Evolutionary conservation across 2,888 invertebrate species (phyloP).

Genomic region (Chrysotoxum bicinctum): DNA sequence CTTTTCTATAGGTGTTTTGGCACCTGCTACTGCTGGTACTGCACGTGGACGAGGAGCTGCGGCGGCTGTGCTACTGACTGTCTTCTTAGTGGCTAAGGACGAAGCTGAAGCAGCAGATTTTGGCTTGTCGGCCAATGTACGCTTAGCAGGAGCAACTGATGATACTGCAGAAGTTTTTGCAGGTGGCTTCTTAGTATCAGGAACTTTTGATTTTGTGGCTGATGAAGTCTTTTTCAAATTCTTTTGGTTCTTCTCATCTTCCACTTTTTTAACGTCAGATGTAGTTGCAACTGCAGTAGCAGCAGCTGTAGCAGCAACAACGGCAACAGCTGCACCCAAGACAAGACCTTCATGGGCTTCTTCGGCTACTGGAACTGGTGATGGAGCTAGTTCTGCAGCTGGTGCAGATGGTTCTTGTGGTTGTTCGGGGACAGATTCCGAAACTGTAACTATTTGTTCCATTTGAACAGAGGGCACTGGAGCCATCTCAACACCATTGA

Average conservation of each 20-base stretch:
- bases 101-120: constrained; percentile 42
- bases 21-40: constrained; percentile 29
- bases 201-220: constrained; percentile 70
- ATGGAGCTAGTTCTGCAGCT: constrained; percentile 5
- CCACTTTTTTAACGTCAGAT: constrained; percentile 55
- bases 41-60: constrained; percentile 63
- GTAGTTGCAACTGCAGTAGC: constrained; percentile 38
- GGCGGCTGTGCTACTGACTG: constrained; percentile 35
- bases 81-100: constrained; percentile 49
- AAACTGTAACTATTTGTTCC: not conserved
- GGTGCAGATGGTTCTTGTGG: constrained; percentile 2
- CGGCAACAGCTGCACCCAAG: constrained; percentile 48
- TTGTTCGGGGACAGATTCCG: constrained; percentile 25
- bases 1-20: constrained; percentile 43
- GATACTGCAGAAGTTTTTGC: constrained; percentile 38
- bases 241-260: constrained; percentile 68
- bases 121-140: constrained; percentile 44
- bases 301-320: constrained; percentile 36
- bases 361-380: constrained; percentile 34
- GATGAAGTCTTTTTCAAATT: constrained; percentile 66
- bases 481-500: constrained; percentile 57
- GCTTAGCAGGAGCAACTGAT: constrained; percentile 50
- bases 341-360: constrained; percentile 29
- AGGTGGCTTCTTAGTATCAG: constrained; percentile 64
- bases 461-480: constrained; percentile 12